These are phyloP conservation scores for Orthonychiurus folsomi DNA, from an alignment of 2,888 invertebrate genomes.

Conservation along the genomic window DNA sequence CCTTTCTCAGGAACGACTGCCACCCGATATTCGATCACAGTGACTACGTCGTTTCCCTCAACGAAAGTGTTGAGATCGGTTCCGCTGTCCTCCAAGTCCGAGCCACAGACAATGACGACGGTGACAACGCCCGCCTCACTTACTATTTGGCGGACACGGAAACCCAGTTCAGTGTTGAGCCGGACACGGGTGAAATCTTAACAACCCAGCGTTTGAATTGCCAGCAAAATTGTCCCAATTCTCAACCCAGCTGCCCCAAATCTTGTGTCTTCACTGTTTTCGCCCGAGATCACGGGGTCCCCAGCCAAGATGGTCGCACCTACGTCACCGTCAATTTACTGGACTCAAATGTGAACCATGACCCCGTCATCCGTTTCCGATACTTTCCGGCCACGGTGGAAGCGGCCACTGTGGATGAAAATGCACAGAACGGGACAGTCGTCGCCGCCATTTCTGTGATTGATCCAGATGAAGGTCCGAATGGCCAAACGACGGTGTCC, in stretches of 20 bases:
- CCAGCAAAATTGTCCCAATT: constrained; percentile 62
- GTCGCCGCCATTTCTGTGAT: constrained; percentile 88
- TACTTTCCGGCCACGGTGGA: constrained; percentile 72
- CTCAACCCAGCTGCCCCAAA: constrained; percentile 60
- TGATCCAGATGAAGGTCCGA: constrained; percentile 83
- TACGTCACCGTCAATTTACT: constrained; percentile 86
- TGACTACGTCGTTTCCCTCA: constrained; percentile 83
- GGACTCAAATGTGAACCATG: constrained; percentile 90
- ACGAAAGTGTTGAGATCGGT: constrained; percentile 87
- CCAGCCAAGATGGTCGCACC: constrained; percentile 80
- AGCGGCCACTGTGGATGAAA: constrained; percentile 88
- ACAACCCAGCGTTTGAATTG: constrained; percentile 75
- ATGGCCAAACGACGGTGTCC: constrained; percentile 75
- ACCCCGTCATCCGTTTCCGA: constrained; percentile 79
- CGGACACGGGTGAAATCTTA: constrained; percentile 79
- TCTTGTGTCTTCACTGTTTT: constrained; percentile 91
- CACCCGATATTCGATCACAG: constrained; percentile 53
- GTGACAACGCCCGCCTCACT: constrained; percentile 84
- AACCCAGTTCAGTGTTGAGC: constrained; percentile 81
- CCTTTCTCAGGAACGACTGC: constrained; percentile 17
- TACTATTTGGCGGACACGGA: constrained; percentile 80
- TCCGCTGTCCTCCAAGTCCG: constrained; percentile 81
- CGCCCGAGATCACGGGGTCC: constrained; percentile 84
- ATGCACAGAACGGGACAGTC: constrained; percentile 77
- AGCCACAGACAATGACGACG: constrained; percentile 85